Conservation (phyloP, 2,113 vertebrate species). For the Mesoclemmys tuberculata region DNA sequence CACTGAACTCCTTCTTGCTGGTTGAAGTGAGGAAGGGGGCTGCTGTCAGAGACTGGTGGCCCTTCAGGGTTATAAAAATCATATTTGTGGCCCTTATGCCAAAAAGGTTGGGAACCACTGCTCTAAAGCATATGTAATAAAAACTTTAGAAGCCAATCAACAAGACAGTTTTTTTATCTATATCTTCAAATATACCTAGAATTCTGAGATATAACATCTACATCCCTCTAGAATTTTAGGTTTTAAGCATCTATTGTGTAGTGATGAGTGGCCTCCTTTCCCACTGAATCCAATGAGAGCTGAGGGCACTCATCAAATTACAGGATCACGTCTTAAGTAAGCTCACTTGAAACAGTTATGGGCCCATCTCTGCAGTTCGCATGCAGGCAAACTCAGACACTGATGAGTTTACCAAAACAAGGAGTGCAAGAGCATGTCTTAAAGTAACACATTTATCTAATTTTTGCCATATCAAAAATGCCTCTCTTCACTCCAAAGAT, state of each 20-base stretch:
- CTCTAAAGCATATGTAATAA: not conserved
- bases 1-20: no score
- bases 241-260: not conserved
- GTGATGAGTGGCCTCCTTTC: not conserved
- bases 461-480: not conserved
- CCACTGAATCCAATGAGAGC: not conserved
- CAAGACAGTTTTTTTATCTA: not conserved
- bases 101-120: no score
- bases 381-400: rapidly evolving
- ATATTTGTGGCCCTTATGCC: no score
- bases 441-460: not conserved
- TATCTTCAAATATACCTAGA: not conserved
- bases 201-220: not conserved
- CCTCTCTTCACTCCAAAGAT: not conserved
- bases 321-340: not conserved
- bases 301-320: not conserved
- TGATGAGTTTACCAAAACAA: not conserved
- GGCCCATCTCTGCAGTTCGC: not conserved
- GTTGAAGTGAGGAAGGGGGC: no score
- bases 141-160: not conserved
- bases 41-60: no score
- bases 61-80: no score
- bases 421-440: not conserved
- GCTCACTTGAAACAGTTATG: not conserved
- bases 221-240: not conserved